Conservation (phyloP, 2,888 invertebrate genomes). For the Chouioia cunea region DNA sequence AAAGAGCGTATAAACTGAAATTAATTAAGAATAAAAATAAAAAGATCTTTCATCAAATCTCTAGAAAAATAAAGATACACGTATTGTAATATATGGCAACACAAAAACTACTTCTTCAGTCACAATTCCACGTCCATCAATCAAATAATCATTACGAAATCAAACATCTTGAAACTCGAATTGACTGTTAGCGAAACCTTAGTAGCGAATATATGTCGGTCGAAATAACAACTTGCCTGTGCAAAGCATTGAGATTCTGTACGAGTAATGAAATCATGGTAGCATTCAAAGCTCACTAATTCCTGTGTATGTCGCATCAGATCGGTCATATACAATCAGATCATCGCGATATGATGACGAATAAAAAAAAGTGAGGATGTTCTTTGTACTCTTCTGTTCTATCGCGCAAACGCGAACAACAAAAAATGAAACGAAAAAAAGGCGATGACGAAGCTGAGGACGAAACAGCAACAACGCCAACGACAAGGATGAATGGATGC, state of each 20-base stretch:
- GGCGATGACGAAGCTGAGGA: slow-evolving; percentile 30
- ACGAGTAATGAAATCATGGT: slow-evolving; percentile 7
- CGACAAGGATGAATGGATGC: slow-evolving; percentile 22
- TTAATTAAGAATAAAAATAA: too few relatives aligned
- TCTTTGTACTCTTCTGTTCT: slow-evolving; percentile 3
- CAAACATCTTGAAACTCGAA: slow-evolving; percentile 1
- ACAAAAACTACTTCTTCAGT: slow-evolving; percentile 3
- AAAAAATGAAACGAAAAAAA: not conserved
- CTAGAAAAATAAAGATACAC: not conserved
- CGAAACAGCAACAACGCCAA: slow-evolving; percentile 16
- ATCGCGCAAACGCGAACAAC: not conserved
- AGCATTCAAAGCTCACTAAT: not conserved
- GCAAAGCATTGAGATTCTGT: not conserved
- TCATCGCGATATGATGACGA: too few relatives aligned
- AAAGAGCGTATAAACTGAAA: too few relatives aligned
- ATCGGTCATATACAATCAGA: too few relatives aligned
- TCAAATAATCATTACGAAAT: slow-evolving; percentile 10
- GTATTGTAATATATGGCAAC: slow-evolving; percentile 6
- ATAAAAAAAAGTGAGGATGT: not conserved
- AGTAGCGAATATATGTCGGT: not conserved
- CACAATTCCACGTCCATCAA: not conserved
- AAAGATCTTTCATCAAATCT: too few relatives aligned
- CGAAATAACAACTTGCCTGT: not conserved
- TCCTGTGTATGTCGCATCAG: not conserved
- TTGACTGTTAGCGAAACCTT: not conserved